These are phyloP conservation scores for Patiria pectinifera DNA, from an alignment of 53 echinoderm and acorn worm species.

Conservation along the genomic window DNA sequence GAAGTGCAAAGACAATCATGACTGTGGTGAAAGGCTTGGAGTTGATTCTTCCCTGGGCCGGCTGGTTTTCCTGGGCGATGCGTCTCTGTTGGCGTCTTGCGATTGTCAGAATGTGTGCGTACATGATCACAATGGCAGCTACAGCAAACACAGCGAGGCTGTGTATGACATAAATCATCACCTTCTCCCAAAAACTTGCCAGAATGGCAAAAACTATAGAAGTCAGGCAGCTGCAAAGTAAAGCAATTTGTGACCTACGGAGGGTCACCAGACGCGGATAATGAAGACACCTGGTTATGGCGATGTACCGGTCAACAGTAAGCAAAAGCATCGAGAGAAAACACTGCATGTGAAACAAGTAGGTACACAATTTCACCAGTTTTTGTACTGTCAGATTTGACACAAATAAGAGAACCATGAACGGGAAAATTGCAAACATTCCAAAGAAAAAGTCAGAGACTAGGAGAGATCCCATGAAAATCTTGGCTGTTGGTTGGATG, in stretches of 20 bases:
- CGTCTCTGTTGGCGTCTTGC: conserved; percentile 2
- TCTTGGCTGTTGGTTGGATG: conserved; percentile 5
- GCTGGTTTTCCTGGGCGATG: conserved; percentile 6
- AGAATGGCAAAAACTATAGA: background rate
- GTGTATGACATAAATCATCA: background rate
- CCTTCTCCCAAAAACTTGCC: background rate
- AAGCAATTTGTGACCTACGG: background rate
- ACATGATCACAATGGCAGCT: background rate
- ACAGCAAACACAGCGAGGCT: background rate
- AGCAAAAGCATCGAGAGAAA: background rate
- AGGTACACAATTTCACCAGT: background rate
- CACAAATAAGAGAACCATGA: background rate
- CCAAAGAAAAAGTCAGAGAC: conserved; percentile 9
- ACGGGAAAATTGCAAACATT: background rate
- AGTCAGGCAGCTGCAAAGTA: background rate
- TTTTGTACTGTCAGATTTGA: background rate
- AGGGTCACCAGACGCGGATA: conserved; percentile 7
- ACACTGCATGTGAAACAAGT: background rate
- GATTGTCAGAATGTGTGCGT: conserved; percentile 27
- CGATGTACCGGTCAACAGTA: conserved; percentile 13
- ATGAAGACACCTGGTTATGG: conserved; percentile 14
- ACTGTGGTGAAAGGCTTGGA: conserved; percentile 12
- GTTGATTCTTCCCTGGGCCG: background rate
- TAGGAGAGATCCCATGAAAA: conserved; percentile 12
- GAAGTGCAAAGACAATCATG: background rate